These are phyloP conservation scores for Ditylenchus dipsaci DNA, from an alignment of 1,140 invertebrate species.

Conservation along the genomic window DNA sequence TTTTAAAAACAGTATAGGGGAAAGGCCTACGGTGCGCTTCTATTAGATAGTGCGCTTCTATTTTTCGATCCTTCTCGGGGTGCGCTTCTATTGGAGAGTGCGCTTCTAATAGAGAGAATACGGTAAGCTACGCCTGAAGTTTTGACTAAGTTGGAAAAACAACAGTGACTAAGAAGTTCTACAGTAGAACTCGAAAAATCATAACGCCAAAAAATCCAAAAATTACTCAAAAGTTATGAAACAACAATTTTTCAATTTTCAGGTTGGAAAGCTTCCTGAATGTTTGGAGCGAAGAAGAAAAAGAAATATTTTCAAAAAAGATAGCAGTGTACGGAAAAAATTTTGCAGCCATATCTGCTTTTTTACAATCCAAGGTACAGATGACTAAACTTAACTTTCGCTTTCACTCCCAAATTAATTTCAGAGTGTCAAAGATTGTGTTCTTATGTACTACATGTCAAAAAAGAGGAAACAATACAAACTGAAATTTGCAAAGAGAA, in stretches of 20 bases:
- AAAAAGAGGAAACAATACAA: slow-evolving; percentile 38
- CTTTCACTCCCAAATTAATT: neutral
- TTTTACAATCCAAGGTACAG: slow-evolving; percentile 25
- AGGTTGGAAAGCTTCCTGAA: slow-evolving; percentile 22
- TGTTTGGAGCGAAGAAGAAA: slow-evolving; percentile 25
- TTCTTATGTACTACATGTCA: slow-evolving; percentile 37
- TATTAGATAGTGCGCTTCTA: too few species aligned
- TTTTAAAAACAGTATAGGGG: too few species aligned
- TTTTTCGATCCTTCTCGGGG: too few species aligned
- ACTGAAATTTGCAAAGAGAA: slow-evolving; percentile 23
- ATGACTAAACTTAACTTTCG: neutral
- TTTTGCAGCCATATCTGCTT: slow-evolving; percentile 37
- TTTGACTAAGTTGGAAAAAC: too few species aligned
- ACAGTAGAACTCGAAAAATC: too few species aligned
- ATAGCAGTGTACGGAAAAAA: slow-evolving; percentile 31
- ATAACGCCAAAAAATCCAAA: too few species aligned
- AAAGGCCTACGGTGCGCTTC: too few species aligned
- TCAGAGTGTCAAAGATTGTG: slow-evolving; percentile 29
- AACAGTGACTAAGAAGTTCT: too few species aligned
- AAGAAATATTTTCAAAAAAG: slow-evolving; percentile 26
- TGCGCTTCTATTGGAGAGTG: too few species aligned
- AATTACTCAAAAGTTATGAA: too few species aligned
- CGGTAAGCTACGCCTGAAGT: too few species aligned
- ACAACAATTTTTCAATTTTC: slow-evolving; percentile 6
- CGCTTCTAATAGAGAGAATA: too few species aligned